These are phyloP conservation scores for Pemphredon lugubris DNA, from an alignment of 2,888 invertebrate genomes.

Conservation along the genomic window DNA sequence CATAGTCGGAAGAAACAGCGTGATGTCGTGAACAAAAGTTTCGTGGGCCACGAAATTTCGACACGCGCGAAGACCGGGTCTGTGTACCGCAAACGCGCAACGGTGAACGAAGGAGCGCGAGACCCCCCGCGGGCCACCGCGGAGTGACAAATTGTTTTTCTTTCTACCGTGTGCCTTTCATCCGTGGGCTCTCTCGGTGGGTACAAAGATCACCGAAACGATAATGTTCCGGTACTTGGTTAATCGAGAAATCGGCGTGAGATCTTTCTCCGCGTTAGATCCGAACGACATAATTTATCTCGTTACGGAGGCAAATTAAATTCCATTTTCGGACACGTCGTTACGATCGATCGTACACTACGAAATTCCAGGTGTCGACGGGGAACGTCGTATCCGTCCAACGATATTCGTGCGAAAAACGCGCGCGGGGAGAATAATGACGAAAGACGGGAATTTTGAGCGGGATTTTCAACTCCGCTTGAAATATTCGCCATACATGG, in stretches of 20 bases:
- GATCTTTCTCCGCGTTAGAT: conserved; percentile 24
- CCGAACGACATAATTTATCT: conserved; percentile 9
- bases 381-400: background rate
- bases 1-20: conserved; percentile 6
- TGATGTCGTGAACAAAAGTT: conserved; percentile 45
- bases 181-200: conserved; percentile 1
- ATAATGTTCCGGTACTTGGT: conserved; percentile 28
- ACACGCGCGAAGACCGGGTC: conserved; percentile 52
- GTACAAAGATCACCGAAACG: conserved; percentile 30
- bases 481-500: conserved; percentile 19
- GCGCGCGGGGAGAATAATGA: background rate
- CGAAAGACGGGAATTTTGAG: background rate
- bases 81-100: conserved; percentile 22
- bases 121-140: conserved; percentile 48
- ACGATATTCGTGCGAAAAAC: background rate
- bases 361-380: conserved; percentile 2
- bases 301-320: background rate
- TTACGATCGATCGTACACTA: conserved; percentile 5
- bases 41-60: conserved; percentile 37
- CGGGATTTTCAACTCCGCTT: conserved; percentile 19
- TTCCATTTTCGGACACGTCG: no score
- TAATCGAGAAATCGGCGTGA: conserved; percentile 19
- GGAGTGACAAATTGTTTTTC: conserved; percentile 62
- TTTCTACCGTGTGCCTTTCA: conserved; percentile 27
- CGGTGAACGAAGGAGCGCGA: conserved; percentile 23